Evolutionary conservation across 2,113 vertebrate genomes (phyloP).

Genomic region (Tonatia bakeri): DNA sequence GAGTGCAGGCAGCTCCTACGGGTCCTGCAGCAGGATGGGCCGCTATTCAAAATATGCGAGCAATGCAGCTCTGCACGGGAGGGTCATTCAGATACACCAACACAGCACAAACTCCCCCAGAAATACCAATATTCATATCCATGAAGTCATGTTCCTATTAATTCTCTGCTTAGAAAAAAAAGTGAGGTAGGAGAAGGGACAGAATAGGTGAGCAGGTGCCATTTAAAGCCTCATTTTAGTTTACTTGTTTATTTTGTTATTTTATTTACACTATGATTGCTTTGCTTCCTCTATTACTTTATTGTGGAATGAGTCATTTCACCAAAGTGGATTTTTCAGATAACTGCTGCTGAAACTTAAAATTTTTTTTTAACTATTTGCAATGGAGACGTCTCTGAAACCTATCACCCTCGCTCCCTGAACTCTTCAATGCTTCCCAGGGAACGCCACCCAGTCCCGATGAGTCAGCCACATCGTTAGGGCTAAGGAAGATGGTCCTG

Average conservation of each 20-base stretch:
- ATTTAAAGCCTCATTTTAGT: fast-evolving
- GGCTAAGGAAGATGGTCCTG: fast-evolving
- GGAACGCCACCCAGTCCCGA: neutral
- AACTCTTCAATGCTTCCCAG: neutral
- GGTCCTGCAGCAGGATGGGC: fast-evolving
- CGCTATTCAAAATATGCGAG: neutral
- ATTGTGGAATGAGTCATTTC: neutral
- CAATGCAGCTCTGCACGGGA: neutral
- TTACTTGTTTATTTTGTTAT: neutral
- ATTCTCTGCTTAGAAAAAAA: neutral
- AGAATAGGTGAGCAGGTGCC: fast-evolving
- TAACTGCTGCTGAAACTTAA: slow-evolving; percentile 32
- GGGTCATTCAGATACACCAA: neutral
- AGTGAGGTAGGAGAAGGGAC: neutral
- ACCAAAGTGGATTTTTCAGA: slow-evolving; percentile 41
- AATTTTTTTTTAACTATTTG: neutral
- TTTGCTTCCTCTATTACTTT: neutral
- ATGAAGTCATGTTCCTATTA: neutral
- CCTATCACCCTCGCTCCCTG: neutral
- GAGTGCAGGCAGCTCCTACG: neutral
- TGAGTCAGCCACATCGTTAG: neutral
- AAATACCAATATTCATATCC: fast-evolving
- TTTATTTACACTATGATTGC: fast-evolving
- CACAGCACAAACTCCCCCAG: neutral
- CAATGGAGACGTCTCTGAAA: slow-evolving; percentile 15